Base-by-base conservation (phyloP, 2,797 vertebrate genomes). In the Melopsittacus undulatus region DNA sequence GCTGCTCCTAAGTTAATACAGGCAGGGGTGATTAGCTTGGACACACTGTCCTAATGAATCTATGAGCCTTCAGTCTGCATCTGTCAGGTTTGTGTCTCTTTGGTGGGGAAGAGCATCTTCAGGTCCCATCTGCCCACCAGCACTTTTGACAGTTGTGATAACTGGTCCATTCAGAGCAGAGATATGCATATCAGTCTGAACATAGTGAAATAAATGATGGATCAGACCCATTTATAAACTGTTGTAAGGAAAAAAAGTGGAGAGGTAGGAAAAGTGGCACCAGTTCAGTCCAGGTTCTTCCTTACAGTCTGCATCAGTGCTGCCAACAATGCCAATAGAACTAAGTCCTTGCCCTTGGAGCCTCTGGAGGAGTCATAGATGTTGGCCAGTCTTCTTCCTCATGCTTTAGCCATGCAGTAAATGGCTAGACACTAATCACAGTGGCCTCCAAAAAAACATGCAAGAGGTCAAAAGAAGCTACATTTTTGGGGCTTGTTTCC, bases 71-170 rank as follows among this genome's bases (percentile, higher is more conserved):
- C 5, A 3, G 0, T 40, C 63, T 84, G 32, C n/a, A 5, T 21
- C 34, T 83, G 56, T 4, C 30, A 20, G 82, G 15, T 38, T 87
- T 81, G 40, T 38, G 29, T 42, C 45, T 64, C 69, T 27, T 66
- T 2, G 9, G 6, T 62, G 56, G 30, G 49, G 62, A 63, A 38
- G 8, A 51, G 22, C n/a, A 26, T 0, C 0, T 34, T 49, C 9
- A 17, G 26, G 26, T 74, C 67, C 42, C 1, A 1, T 45, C 42
- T 87, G 38, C 40, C 20, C 5, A 3, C 21, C 29, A 49, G 19
- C 18, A 9, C 57, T 83, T 82, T 68, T 36, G 24, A 30, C 64
- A 38, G 29, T 66, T 80, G 22, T 2, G 19, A 68, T 79, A 69
- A 74, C 56, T 30, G 8, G 5, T 38, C 40, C 24, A 6, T 64